These are phyloP conservation scores for Drosophila longiperda DNA, from an alignment of 2,888 invertebrate genomes.

Conservation along the genomic window DNA sequence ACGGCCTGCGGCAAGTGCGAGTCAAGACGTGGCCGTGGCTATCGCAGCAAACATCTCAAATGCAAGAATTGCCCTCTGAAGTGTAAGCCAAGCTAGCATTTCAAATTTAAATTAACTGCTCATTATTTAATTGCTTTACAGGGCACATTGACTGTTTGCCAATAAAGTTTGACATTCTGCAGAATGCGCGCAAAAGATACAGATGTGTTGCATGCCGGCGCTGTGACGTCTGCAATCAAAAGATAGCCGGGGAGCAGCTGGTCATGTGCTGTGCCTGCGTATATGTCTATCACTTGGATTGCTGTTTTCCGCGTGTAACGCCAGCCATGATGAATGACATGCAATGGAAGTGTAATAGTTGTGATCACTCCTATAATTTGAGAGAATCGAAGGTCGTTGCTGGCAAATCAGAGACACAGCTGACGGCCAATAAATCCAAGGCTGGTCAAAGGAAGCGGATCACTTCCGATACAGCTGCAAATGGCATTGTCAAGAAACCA, in stretches of 20 bases:
- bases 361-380: constrained; percentile 75
- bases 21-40: constrained; percentile 73
- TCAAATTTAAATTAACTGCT: neutral
- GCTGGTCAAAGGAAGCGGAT: constrained; percentile 60
- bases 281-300: constrained; percentile 93
- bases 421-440: constrained; percentile 41
- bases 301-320: constrained; percentile 90
- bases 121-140: constrained; percentile 21
- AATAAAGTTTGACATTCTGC: constrained; percentile 71
- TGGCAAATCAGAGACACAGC: neutral
- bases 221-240: constrained; percentile 86
- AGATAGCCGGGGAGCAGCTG: constrained; percentile 88
- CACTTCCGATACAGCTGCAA: constrained; percentile 35
- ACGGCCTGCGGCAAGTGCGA: constrained; percentile 74
- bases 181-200: constrained; percentile 86
- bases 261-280: constrained; percentile 92
- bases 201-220: constrained; percentile 96
- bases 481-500: too few relatives aligned
- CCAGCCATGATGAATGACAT: constrained; percentile 85
- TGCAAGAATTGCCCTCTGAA: constrained; percentile 77
- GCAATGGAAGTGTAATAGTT: constrained; percentile 91
- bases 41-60: constrained; percentile 75
- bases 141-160: constrained; percentile 78
- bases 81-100: constrained; percentile 51
- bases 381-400: constrained; percentile 4